Evolutionary conservation across 2,888 invertebrate species (phyloP), one percentile per base, ranked within the genome.

Genomic region (Cenopis cana): DNA sequence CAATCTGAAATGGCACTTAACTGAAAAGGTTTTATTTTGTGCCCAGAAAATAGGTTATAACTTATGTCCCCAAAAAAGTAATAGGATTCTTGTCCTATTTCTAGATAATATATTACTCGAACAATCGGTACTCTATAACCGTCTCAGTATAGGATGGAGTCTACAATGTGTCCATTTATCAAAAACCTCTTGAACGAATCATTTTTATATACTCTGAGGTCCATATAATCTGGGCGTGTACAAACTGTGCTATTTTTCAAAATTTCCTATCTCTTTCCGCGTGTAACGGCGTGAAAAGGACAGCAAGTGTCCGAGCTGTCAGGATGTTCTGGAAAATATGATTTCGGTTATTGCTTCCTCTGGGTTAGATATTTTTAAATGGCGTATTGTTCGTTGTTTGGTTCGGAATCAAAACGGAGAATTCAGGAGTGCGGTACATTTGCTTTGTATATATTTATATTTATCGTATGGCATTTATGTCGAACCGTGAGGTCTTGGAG

Each of bases 191-290:
- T 18, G 1, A 24, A 33, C 14, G 14, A 41, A 18, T 11, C 12
- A 12, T 18, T 33, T 18, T 20, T 12, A 18, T 1, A 18, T 8
- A 41, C 9, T 10, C 12, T 1, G 24, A 41, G 64, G 29, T 65
- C 64, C 1, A 11, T 33, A 41, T 52, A 33, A 4, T 52, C 52
- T 57, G 38, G 69, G 38, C 64, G 29, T 18, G 14, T 50, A 52
- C 57, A 59, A 65, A 69, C 57, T 59, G 52, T 52, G 57, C 57
- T 65, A 69, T 69, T 65, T 41, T 65, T 69, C 69, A 65, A 69
- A 24, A 50, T 33, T 59, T 59, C n/a, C 38, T 38, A 20, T 69
- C 64, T 36, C 69, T 59, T 29, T 69, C 57, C 9, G 11, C 24
- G 57, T 52, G 18, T 20, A 46, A 18, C 18, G 41, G 57, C 8